Evolutionary conservation across 2,113 vertebrate species (phyloP).

Genomic region (Oryctolagus cuniculus): DNA sequence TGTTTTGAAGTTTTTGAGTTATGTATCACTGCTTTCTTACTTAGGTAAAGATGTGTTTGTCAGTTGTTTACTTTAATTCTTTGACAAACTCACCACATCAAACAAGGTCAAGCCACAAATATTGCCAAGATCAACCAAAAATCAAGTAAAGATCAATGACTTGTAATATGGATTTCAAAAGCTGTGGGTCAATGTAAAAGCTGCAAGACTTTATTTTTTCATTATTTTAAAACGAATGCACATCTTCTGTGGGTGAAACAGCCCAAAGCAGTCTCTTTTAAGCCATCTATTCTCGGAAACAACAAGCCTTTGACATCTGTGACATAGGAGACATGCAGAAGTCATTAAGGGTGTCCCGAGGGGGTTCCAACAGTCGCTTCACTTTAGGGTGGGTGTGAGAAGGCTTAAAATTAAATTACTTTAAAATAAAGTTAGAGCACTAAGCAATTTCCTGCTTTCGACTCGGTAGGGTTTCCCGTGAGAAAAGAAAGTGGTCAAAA

Average conservation of each 20-base stretch:
- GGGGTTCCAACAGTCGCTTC: conserved; percentile 91
- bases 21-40: conserved; percentile 70
- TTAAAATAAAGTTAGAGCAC: conserved; percentile 95
- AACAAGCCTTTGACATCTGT: conserved; percentile 94
- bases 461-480: conserved; percentile 96
- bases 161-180: conserved; percentile 91
- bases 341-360: conserved; percentile 91
- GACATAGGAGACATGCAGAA: conserved; percentile 94
- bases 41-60: conserved; percentile 69
- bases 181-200: conserved; percentile 90
- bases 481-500: conserved; percentile 95
- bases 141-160: conserved; percentile 88
- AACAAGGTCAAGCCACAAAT: conserved; percentile 90
- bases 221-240: conserved; percentile 79
- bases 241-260: conserved; percentile 77
- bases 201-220: conserved; percentile 72
- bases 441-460: conserved; percentile 93
- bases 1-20: conserved; percentile 71
- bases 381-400: conserved; percentile 91
- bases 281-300: conserved; percentile 92
- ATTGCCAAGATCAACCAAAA: conserved; percentile 81
- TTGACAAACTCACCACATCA: conserved; percentile 82
- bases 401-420: conserved; percentile 97
- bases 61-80: conserved; percentile 81
- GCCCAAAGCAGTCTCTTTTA: conserved; percentile 86